A percentile compares a stretch with the other conserved stretches of the same genome.
Conservation (phyloP, 2,113 vertebrate species). For the Chamaea fasciata region DNA sequence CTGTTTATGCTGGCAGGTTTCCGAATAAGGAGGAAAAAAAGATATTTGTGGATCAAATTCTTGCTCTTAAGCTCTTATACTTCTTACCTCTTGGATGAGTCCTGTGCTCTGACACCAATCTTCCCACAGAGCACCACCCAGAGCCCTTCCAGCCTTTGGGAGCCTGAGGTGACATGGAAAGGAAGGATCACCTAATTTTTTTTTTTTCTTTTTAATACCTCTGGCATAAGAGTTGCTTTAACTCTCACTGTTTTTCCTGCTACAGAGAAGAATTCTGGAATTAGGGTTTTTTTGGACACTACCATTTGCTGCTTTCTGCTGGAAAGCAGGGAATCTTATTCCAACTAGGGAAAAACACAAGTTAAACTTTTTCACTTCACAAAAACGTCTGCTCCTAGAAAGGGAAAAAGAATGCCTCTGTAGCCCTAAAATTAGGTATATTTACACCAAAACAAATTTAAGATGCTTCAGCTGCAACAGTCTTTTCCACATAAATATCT, state of each 20-base stretch:
- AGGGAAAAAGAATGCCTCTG: neutral
- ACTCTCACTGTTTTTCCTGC: neutral
- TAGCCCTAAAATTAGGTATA: neutral
- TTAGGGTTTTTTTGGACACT: neutral
- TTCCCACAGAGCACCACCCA: neutral
- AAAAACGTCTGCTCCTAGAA: neutral
- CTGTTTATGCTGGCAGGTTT: neutral
- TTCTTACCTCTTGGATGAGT: neutral
- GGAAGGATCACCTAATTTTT: neutral
- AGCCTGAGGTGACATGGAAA: accelerated
- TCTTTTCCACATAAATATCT: neutral
- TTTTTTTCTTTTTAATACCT: neutral
- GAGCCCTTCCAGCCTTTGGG: neutral
- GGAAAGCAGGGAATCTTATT: neutral
- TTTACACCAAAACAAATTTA: neutral
- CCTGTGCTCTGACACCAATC: neutral
- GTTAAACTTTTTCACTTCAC: neutral
- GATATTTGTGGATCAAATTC: neutral
- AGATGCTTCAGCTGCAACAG: neutral
- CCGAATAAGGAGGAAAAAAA: neutral
- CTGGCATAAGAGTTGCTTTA: neutral
- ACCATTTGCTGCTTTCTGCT: neutral
- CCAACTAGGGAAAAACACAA: neutral
- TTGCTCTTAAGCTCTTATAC: neutral
- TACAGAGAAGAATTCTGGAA: neutral